Conservation (phyloP, 1,140 invertebrate genomes). For the Lepidurus couesii region DNA sequence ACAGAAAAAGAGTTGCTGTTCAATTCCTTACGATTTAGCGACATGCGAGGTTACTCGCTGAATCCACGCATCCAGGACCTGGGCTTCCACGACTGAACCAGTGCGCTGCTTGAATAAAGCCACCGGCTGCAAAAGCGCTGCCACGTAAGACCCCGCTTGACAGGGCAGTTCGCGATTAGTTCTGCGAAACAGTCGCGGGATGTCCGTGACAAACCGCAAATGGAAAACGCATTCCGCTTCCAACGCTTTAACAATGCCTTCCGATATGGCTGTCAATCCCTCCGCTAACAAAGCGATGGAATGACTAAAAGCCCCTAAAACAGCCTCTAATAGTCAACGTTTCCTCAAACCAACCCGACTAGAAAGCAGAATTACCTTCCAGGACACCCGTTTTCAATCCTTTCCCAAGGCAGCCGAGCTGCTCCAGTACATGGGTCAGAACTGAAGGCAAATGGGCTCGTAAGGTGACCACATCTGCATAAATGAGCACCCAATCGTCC, state of each 20-base stretch:
- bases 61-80: not conserved
- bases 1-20: not conserved
- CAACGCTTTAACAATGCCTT: slow-evolving; percentile 36
- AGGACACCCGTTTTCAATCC: not conserved
- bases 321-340: not conserved
- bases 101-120: slow-evolving; percentile 53
- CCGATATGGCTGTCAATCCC: slow-evolving; percentile 35
- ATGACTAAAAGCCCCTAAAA: slow-evolving; percentile 34
- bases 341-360: slow-evolving; percentile 44
- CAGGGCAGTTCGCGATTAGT: slow-evolving; percentile 82
- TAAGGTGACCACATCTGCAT: slow-evolving; percentile 48
- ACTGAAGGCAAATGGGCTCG: slow-evolving; percentile 47
- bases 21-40: not conserved
- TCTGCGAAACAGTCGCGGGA: slow-evolving; percentile 83
- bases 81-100: not conserved
- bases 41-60: not conserved
- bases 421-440: slow-evolving; percentile 43
- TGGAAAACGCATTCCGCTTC: slow-evolving; percentile 38
- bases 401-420: not conserved
- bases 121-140: slow-evolving; percentile 56
- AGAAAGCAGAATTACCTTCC: not conserved
- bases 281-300: slow-evolving; percentile 35
- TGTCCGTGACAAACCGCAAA: slow-evolving; percentile 67
- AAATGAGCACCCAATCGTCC: slow-evolving; percentile 43
- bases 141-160: slow-evolving; percentile 70